phyloP scores from a whole-genome alignment of 1,140 invertebrate species.

The Agrypnia vestita region DNA sequence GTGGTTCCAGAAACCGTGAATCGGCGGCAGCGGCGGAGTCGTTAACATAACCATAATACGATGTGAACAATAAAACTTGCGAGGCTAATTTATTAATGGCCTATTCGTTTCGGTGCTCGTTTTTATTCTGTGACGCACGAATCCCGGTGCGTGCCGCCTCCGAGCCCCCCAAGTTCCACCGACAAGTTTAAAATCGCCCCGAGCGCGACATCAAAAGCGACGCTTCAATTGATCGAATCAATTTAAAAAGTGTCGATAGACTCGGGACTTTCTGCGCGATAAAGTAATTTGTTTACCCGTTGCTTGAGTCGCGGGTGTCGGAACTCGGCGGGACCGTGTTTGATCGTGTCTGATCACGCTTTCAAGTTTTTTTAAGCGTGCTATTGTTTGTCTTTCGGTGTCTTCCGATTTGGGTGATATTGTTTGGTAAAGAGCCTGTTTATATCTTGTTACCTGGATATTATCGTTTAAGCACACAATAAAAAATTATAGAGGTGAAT shows the following conservation, averaged over 20 bases:
- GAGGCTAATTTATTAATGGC: conserved; percentile 44
- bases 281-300: not conserved
- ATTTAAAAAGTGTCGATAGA: not conserved
- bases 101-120: conserved; percentile 44
- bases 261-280: conserved; percentile 10
- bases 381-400: conserved; percentile 27
- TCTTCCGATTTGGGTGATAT: conserved; percentile 21
- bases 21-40: conserved; percentile 19
- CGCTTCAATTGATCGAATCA: not conserved
- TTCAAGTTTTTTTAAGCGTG: conserved; percentile 19
- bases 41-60: conserved; percentile 48
- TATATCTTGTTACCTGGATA: conserved; percentile 19
- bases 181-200: not conserved
- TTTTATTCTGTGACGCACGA: conserved; percentile 42
- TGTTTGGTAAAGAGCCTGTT: not conserved
- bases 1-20: conserved; percentile 40
- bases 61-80: conserved; percentile 41
- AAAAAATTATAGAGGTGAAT: too few species aligned
- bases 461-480: too few species aligned
- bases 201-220: not conserved
- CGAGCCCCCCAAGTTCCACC: not conserved
- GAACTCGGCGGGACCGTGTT: conserved; percentile 19
- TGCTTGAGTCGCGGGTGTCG: not conserved
- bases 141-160: conserved; percentile 23
- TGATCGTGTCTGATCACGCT: conserved; percentile 43